phyloP scores from a whole-genome alignment of 2,113 vertebrate genomes.

The Daubentonia madagascariensis region DNA sequence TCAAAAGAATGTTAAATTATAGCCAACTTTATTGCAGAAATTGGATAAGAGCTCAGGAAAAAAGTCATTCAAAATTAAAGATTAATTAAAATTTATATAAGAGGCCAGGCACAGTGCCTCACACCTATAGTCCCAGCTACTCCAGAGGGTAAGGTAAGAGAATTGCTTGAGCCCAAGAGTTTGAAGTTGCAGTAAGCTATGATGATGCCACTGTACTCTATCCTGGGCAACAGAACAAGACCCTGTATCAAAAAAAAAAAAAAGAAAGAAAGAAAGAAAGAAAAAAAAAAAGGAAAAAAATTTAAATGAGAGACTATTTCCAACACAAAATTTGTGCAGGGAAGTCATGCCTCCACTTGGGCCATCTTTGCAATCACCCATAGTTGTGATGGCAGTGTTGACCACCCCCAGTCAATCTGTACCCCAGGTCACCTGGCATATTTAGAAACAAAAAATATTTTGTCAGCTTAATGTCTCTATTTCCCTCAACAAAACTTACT shows the following conservation, averaged over 20 bases:
- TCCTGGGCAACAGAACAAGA: too few relatives aligned
- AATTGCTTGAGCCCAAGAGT: too few relatives aligned
- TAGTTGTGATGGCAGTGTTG: not conserved
- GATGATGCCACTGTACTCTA: too few relatives aligned
- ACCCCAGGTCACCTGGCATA: not conserved
- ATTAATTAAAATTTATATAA: slow-evolving; percentile 58
- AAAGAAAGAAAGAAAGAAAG: too few relatives aligned
- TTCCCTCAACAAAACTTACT: slow-evolving; percentile 3
- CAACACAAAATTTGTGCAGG: not conserved
- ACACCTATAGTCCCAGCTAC: too few relatives aligned
- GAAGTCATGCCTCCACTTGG: not conserved
- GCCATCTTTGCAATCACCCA: not conserved
- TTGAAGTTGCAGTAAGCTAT: too few relatives aligned
- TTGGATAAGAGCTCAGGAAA: slow-evolving; percentile 26
- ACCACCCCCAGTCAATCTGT: not conserved
- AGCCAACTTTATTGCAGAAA: not conserved
- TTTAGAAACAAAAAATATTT: slow-evolving; percentile 31
- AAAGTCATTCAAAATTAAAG: slow-evolving; percentile 47
- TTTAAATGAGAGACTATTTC: slow-evolving; percentile 46
- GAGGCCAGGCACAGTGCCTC: not conserved
- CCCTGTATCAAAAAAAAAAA: too few relatives aligned
- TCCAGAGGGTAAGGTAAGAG: too few relatives aligned
- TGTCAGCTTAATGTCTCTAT: not conserved
- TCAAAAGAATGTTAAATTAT: not conserved
- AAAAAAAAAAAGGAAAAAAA: not conserved